These are phyloP conservation scores for Halocynthia roretzi DNA, from an alignment of 23 tunicate species.

Conservation along the genomic window DNA sequence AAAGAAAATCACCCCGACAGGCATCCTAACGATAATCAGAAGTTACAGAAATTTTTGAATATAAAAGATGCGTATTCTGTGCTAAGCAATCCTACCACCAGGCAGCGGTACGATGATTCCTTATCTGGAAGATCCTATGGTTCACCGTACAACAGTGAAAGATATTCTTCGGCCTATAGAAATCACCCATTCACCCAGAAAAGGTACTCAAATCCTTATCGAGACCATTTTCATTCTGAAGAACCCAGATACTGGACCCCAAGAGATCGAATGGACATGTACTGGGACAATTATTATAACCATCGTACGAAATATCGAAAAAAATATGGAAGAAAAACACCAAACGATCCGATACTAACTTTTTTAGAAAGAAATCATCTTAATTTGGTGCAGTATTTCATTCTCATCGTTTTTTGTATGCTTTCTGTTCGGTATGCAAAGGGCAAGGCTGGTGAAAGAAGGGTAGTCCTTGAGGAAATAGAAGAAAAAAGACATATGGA, in stretches of 20 bases:
- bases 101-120: constrained; percentile 19
- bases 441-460: too few relatives aligned
- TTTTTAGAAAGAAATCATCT: too few relatives aligned
- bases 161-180: constrained; percentile 24
- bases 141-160: constrained; percentile 1
- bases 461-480: too few relatives aligned
- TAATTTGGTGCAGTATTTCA: too few relatives aligned
- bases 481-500: too few relatives aligned
- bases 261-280: not conserved
- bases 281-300: constrained; percentile 17
- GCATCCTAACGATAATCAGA: constrained; percentile 4
- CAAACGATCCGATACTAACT: too few relatives aligned
- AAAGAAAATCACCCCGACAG: constrained; percentile 35
- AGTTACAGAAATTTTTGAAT: constrained; percentile 17
- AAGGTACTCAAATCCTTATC: not conserved
- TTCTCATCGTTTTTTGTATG: too few relatives aligned
- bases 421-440: too few relatives aligned
- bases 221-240: not conserved
- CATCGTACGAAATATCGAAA: not conserved
- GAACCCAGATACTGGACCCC: not conserved
- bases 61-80: constrained; percentile 24
- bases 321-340: too few relatives aligned
- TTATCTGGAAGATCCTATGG: not conserved
- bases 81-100: constrained; percentile 11
- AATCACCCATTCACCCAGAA: constrained; percentile 12